A percentile compares a stretch with the other conserved stretches of the same genome.
phyloP scores from a whole-genome alignment of 2,797 vertebrate species.

The Diplodus sargus region DNA sequence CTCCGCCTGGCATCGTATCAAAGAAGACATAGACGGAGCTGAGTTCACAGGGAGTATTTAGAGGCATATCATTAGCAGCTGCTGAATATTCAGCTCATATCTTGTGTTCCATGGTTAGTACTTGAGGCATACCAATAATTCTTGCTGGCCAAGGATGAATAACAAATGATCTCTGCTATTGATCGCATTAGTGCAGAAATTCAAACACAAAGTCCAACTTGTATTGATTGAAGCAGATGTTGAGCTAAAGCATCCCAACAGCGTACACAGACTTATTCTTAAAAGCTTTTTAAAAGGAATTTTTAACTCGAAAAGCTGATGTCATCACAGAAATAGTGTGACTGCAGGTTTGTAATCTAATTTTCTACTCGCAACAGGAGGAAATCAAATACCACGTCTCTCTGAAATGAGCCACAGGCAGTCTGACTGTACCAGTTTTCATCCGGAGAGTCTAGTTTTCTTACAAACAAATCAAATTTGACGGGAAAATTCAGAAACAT shows the following conservation, averaged over 20 bases:
- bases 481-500: background rate
- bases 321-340: background rate
- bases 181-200: background rate
- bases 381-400: background rate
- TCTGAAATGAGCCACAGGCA: background rate
- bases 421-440: background rate
- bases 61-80: conserved; percentile 38
- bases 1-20: conserved; percentile 61
- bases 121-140: conserved; percentile 6
- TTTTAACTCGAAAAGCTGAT: background rate
- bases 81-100: conserved; percentile 54
- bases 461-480: background rate
- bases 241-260: background rate
- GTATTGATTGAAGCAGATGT: background rate
- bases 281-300: background rate
- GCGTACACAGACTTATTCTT: background rate
- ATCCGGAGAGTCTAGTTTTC: no score
- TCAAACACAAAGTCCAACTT: background rate
- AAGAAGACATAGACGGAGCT: conserved; percentile 45
- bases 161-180: conserved; percentile 10
- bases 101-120: conserved; percentile 12
- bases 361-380: conserved; percentile 13
- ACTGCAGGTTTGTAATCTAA: conserved; percentile 5
- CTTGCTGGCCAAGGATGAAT: conserved; percentile 11
- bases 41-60: conserved; percentile 50